Conservation (phyloP, 2,113 vertebrate genomes). For the Sphaerodactylus townsendi region DNA sequence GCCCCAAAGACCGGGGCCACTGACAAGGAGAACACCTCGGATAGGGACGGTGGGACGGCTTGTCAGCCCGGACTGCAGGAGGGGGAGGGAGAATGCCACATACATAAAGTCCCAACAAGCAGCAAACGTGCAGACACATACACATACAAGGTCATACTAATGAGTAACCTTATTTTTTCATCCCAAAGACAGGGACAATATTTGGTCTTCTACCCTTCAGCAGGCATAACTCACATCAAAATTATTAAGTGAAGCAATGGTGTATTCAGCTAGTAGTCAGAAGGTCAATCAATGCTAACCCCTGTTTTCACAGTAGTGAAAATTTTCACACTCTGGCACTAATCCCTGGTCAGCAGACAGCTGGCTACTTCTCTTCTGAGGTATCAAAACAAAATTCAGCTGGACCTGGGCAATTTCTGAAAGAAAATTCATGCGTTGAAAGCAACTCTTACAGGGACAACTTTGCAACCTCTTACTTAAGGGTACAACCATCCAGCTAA, state of each 20-base stretch:
- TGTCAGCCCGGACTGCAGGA: no score
- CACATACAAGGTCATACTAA: accelerated
- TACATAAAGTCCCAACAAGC: neutral
- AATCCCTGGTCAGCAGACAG: neutral
- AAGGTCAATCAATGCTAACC: neutral
- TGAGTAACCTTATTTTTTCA: neutral
- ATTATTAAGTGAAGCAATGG: neutral
- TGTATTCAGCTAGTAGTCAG: neutral
- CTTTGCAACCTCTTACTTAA: neutral
- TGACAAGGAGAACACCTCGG: no score
- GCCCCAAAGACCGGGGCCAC: no score
- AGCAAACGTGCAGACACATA: accelerated
- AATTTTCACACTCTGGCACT: neutral
- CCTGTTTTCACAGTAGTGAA: neutral
- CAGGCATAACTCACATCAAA: neutral
- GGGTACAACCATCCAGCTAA: neutral
- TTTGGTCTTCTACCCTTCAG: neutral
- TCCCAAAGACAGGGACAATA: accelerated
- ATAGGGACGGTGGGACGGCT: no score
- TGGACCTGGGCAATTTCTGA: neutral
- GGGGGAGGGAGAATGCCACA: no score
- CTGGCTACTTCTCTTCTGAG: neutral
- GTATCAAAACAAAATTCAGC: neutral
- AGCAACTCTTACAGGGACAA: neutral
- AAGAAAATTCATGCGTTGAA: neutral